Evolutionary conservation across 1,140 invertebrate genomes (phyloP).

Genomic region (Caenorhabditis inopinata): DNA sequence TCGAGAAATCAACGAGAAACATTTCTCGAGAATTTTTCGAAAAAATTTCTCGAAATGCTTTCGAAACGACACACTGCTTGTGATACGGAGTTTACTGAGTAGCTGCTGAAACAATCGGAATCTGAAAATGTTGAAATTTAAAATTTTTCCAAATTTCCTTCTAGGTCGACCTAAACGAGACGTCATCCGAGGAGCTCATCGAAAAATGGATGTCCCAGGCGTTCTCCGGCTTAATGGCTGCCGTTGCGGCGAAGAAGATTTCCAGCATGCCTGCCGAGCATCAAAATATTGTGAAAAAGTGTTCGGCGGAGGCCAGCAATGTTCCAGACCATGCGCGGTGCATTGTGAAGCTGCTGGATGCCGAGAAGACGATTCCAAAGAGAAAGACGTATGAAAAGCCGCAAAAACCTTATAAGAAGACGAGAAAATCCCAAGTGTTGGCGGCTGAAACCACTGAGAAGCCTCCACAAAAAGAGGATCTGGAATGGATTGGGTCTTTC

Average conservation of each 20-base stretch:
- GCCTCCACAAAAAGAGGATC: constrained; percentile 20
- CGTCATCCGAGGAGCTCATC: constrained; percentile 44
- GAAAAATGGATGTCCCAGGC: constrained; percentile 52
- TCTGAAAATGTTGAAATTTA: not conserved
- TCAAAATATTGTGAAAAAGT: constrained; percentile 39
- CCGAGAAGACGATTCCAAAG: constrained; percentile 7
- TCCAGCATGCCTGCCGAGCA: constrained; percentile 31
- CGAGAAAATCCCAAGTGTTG: not conserved
- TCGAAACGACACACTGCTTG: too few relatives aligned
- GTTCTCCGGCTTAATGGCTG: constrained; percentile 53
- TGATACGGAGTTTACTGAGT: too few relatives aligned
- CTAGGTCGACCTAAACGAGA: constrained; percentile 48
- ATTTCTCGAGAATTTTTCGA: too few relatives aligned
- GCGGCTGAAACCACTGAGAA: too few relatives aligned
- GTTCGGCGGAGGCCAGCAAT: constrained; percentile 43
- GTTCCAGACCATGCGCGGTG: constrained; percentile 46
- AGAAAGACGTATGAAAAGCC: not conserved
- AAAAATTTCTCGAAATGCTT: too few relatives aligned
- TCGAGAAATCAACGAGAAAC: too few relatives aligned
- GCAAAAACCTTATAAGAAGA: not conserved
- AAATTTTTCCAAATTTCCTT: not conserved
- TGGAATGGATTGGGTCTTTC: constrained; percentile 46
- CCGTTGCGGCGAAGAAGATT: constrained; percentile 51
- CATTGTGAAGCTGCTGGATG: constrained; percentile 37
- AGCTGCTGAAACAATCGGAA: too few relatives aligned